phyloP scores from a whole-genome alignment of 2,797 vertebrate species.

The Pelodytes ibericus region DNA sequence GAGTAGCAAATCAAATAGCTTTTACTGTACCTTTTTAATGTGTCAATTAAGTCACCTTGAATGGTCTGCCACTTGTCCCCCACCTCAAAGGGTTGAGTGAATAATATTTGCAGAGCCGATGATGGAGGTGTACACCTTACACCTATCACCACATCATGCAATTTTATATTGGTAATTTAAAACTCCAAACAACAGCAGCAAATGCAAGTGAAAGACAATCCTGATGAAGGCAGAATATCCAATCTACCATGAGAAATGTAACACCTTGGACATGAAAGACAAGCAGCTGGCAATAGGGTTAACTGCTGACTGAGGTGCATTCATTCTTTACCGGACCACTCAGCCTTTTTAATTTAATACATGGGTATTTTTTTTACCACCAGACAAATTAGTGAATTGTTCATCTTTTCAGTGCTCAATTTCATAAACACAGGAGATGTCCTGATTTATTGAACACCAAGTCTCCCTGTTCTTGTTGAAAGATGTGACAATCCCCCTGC shows the following conservation, averaged over 20 bases:
- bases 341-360: constrained; percentile 8
- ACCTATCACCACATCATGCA: constrained; percentile 44
- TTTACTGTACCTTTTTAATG: too few species aligned
- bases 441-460: constrained; percentile 31
- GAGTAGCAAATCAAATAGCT: too few species aligned
- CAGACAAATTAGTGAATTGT: constrained; percentile 27
- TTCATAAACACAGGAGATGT: not conserved
- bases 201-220: constrained; percentile 46
- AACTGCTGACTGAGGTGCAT: constrained; percentile 14
- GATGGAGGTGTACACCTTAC: not conserved
- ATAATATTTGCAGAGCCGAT: constrained; percentile 32
- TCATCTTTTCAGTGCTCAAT: constrained; percentile 21
- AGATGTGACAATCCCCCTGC: not conserved
- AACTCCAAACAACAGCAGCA: constrained; percentile 46
- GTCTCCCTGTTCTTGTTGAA: not conserved
- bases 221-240: constrained; percentile 27
- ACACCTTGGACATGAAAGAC: not conserved
- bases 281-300: accelerated
- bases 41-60: not conserved
- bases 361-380: not conserved
- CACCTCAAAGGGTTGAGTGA: constrained; percentile 7
- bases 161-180: constrained; percentile 59
- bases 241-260: constrained; percentile 26
- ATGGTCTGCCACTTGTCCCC: not conserved
- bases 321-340: constrained; percentile 17